Evolutionary conservation across 2,888 invertebrate species (phyloP).

Genomic region (Cacoxenus indagator): DNA sequence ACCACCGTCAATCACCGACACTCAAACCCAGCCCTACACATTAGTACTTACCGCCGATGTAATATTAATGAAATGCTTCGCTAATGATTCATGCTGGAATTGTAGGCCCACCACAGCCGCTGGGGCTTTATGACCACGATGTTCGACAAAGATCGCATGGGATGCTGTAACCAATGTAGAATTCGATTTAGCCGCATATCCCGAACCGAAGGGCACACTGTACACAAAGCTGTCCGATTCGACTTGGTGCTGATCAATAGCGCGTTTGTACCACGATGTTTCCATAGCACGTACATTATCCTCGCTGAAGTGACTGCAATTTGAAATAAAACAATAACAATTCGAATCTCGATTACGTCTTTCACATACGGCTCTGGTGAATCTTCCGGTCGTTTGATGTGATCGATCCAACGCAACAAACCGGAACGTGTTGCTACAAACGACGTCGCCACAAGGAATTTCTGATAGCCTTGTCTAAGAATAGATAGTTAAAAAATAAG

Average conservation of each 20-base stretch:
- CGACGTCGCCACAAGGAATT: constrained; percentile 86
- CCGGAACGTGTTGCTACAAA: constrained; percentile 94
- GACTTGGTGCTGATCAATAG: constrained; percentile 88
- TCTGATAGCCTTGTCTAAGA: constrained; percentile 87
- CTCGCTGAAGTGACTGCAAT: constrained; percentile 83
- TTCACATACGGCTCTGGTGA: constrained; percentile 78
- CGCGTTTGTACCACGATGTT: constrained; percentile 90
- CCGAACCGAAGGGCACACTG: constrained; percentile 75
- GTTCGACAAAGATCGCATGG: constrained; percentile 89
- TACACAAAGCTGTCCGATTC: constrained; percentile 93
- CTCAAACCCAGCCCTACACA: background rate
- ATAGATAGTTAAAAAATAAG: constrained; percentile 16
- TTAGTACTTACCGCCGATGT: constrained; percentile 81
- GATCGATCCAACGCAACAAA: constrained; percentile 88
- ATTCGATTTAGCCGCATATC: constrained; percentile 71
- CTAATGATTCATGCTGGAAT: constrained; percentile 86
- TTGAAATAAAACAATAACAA: background rate
- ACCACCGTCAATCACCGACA: background rate
- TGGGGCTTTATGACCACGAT: constrained; percentile 85
- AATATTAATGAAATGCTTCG: constrained; percentile 88
- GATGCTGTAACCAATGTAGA: constrained; percentile 87
- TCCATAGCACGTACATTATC: constrained; percentile 86
- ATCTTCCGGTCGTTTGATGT: constrained; percentile 74
- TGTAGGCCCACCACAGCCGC: constrained; percentile 94
- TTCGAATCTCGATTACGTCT: background rate